These are phyloP conservation scores for Oedothorax gibbosus DNA, from an alignment of 1,140 invertebrate genomes.

Conservation along the genomic window DNA sequence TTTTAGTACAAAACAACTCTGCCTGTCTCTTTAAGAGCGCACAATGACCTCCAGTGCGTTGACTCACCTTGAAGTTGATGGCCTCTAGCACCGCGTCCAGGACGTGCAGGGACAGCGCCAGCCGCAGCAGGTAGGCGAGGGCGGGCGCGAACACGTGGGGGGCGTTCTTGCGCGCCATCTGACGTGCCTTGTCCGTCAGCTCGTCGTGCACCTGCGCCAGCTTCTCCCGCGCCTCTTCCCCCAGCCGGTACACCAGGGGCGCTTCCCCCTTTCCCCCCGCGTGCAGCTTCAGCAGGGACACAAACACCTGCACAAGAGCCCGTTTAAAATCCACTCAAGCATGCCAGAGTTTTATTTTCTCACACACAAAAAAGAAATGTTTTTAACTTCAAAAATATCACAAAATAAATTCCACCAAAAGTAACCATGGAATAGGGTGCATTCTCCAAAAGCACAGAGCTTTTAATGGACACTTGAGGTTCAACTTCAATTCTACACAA, in stretches of 20 bases:
- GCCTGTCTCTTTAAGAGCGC: too few species aligned
- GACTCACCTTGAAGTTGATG: conserved; percentile 35
- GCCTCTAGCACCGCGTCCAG: conserved; percentile 51
- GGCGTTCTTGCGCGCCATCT: conserved; percentile 45
- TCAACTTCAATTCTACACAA: too few species aligned
- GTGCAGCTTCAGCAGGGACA: conserved; percentile 41
- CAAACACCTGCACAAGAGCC: background rate
- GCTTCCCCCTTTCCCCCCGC: background rate
- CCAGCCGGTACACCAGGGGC: conserved; percentile 42
- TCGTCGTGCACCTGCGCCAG: conserved; percentile 52
- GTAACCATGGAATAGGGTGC: too few species aligned
- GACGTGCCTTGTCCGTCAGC: conserved; percentile 54
- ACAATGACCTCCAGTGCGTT: too few species aligned
- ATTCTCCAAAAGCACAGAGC: too few species aligned
- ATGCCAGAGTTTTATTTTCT: too few species aligned
- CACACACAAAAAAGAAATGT: too few species aligned
- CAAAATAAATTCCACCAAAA: too few species aligned
- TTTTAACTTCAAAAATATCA: too few species aligned
- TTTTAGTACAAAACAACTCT: too few species aligned
- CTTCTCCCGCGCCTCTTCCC: conserved; percentile 29
- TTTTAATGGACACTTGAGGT: too few species aligned
- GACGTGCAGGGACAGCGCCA: conserved; percentile 45
- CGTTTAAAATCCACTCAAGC: too few species aligned
- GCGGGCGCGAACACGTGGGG: conserved; percentile 45
- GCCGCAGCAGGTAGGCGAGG: conserved; percentile 38